phyloP scores from a whole-genome alignment of 2,113 vertebrate genomes.

The Diadophis punctatus region DNA sequence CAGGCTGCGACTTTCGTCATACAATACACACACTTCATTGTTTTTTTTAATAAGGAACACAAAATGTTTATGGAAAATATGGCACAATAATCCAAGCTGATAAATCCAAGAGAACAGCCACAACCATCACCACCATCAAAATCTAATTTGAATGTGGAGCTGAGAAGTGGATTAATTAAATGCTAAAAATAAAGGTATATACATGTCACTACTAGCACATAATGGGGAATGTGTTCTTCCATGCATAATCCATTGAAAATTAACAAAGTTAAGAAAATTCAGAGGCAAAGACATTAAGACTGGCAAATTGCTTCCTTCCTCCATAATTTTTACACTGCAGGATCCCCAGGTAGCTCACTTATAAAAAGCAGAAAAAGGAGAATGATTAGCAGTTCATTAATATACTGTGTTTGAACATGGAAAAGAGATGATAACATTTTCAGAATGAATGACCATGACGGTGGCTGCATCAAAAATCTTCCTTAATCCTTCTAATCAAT shows the following conservation, averaged over 20 bases:
- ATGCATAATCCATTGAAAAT: not conserved
- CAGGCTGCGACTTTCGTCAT: not conserved
- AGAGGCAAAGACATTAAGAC: constrained; percentile 3
- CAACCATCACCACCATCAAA: not conserved
- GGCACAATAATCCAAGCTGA: not conserved
- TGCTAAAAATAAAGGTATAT: not conserved
- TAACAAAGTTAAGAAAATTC: constrained; percentile 1
- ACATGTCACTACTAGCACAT: constrained; percentile 14
- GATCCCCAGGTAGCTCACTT: not conserved
- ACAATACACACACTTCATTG: not conserved
- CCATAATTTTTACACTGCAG: not conserved
- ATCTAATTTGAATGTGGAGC: constrained; percentile 1
- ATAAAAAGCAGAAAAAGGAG: not conserved
- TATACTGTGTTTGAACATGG: not conserved
- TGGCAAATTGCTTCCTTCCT: constrained; percentile 15
- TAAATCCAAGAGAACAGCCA: not conserved
- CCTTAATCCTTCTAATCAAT: not conserved
- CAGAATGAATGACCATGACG: not conserved
- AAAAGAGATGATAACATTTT: not conserved
- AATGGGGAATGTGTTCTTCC: not conserved
- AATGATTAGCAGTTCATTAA: not conserved
- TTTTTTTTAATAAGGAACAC: constrained; percentile 4
- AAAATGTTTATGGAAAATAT: constrained; percentile 2
- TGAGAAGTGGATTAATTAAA: constrained; percentile 31
- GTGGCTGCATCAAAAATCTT: not conserved